Base-by-base conservation (phyloP, 2,888 invertebrate species). In the Lysandra bellargus region DNA sequence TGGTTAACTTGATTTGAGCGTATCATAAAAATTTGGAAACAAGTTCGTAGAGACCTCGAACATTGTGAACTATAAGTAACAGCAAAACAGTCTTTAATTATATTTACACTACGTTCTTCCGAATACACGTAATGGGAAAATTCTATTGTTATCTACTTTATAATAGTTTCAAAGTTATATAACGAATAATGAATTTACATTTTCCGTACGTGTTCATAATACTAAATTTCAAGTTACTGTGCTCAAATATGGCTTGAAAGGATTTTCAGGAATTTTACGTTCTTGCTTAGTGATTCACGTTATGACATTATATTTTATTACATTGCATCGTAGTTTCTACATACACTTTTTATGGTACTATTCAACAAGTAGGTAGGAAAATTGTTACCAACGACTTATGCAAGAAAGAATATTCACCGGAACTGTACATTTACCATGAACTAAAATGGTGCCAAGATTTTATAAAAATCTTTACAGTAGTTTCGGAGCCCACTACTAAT, bases 121-220 rank as follows among this genome's bases (percentile, higher is more conserved):
- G 76, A 76, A 76, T 76, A 76, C 57, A 76, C 76, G 76, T 76
- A 76, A 76, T 76, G 76, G 30, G 76, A 76, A 76, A 76, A 76
- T 57, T 76, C 76, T 76, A 76, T 76, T 76, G 76, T 76, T 75
- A 76, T 57, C 76, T 76, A 76, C 76, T 76, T 57, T 37, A 76
- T 76, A 76, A 76, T 76, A 76, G 76, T 76, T 76, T 76, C 14
- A 76, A 76, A 17, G 33, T 76, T 76, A 76, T 75, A 75, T 75
- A 75, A 75, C 75, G 4, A 23, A 53, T 76, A 33, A 23, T 57
- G 33, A 33, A 76, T 75, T 75, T 49, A 76, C 33, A 57, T 57
- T 69, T 69, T 69, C 64, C 64, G 5, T 69, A 37, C 33, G 37
- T 69, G 37, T 37, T 37, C 37, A 5, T 37, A 33, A 69, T 30